phyloP scores from a whole-genome alignment of 2,888 invertebrate species.

The Drosophila lutescens region DNA sequence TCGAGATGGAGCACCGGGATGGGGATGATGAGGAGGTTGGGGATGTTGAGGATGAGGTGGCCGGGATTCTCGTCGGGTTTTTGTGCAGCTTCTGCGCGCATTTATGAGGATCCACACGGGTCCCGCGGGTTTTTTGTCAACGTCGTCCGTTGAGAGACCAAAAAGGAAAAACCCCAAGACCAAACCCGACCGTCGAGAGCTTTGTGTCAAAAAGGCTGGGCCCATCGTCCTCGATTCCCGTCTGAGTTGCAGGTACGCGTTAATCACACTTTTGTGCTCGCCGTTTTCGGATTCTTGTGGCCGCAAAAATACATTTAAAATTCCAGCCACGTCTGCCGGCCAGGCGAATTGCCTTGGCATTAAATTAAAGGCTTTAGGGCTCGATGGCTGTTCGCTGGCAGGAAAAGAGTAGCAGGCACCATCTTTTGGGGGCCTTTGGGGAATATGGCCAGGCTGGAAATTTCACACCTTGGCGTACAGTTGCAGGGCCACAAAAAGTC shows the following conservation, averaged over 20 bases:
- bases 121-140: constrained; percentile 53
- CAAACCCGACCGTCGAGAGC: constrained; percentile 5
- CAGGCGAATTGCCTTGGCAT: constrained; percentile 68
- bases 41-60: not conserved
- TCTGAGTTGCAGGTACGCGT: constrained; percentile 66
- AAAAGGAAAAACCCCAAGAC: constrained; percentile 2
- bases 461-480: constrained; percentile 65
- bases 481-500: constrained; percentile 29
- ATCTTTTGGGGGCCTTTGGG: constrained; percentile 53
- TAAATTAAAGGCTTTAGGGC: constrained; percentile 65
- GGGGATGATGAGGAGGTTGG: not conserved
- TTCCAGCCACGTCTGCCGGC: constrained; percentile 66
- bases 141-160: constrained; percentile 37
- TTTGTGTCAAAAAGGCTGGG: constrained; percentile 64
- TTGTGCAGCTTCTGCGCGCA: constrained; percentile 75
- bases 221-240: constrained; percentile 37
- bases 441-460: constrained; percentile 66
- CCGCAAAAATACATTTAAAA: constrained; percentile 62
- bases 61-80: constrained; percentile 54
- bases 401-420: constrained; percentile 27
- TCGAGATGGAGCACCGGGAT: not conserved
- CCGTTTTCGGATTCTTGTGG: constrained; percentile 40
- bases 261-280: constrained; percentile 71
- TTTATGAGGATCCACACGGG: constrained; percentile 46
- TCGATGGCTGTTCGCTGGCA: not conserved